Evolutionary conservation across 1,140 invertebrate species (phyloP), one percentile per base, ranked within the genome.

Genomic region (Panagrolaimus sp.): DNA sequence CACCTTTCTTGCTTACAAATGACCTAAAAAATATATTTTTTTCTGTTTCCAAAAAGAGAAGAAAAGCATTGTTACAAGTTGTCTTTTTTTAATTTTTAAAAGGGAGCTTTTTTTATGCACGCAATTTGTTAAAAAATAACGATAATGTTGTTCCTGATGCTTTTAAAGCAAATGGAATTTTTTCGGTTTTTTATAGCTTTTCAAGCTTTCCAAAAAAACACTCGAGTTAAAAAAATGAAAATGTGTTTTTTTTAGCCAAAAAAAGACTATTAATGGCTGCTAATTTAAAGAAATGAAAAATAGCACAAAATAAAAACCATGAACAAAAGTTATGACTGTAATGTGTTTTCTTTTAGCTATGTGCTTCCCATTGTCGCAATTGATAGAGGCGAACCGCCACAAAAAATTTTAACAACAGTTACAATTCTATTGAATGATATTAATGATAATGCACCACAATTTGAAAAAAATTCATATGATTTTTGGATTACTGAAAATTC

Each of bases 381-480:
- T 27, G 79, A 81, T 51, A 71, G 81, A 16, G 79, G 79, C 20
- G 63, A 66, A 25, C 79, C 79, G 1, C 69, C 79, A 20, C 73
- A 75, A 20, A 68, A 70, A n/a, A 61, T 71, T 31, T 63, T 66
- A 9, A 69, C 76, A 9, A 66, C 62, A 90, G 91, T 96, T 45
- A 91, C 88, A 23, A 89, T 97, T 70, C 87, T 89, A 65, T 84
- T 96, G 47, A 88, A 91, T 80, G 93, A 96, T 67, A 90, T 96
- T 20, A 97, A 97, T 85, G 94, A 98, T 84, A 89, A 92, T 87
- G 88, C 91, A 13, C 94, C 95, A 0, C 88, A 90, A 80, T 97
- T 98, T 84, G 87, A 92, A 73, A 89, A 90, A 8, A 86, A 89
- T 0, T 91, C 90, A 75, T 78, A 81, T 72, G 88, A 88, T 11